phyloP scores from a whole-genome alignment of 1,140 invertebrate genomes.

The Papilio machaon region DNA sequence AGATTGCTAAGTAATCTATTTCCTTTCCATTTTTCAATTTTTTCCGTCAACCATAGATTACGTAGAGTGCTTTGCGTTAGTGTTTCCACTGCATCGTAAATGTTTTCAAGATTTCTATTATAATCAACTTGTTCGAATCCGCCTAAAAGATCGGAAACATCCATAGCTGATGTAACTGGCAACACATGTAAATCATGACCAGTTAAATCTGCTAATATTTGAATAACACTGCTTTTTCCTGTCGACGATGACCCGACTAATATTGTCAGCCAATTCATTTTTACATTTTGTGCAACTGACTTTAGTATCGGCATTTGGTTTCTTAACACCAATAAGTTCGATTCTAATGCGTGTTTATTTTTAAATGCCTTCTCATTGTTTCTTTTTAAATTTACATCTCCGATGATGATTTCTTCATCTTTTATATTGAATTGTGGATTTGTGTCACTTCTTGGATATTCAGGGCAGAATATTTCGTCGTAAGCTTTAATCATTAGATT shows the following conservation, averaged over 20 bases:
- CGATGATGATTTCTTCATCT: constrained; percentile 82
- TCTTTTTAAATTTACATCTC: constrained; percentile 82
- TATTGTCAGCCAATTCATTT: constrained; percentile 96
- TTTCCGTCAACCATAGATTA: constrained; percentile 57
- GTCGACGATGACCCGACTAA: constrained; percentile 90
- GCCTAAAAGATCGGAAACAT: constrained; percentile 96
- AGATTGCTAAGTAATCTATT: constrained; percentile 63
- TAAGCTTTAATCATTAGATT: constrained; percentile 84
- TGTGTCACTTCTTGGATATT: constrained; percentile 77
- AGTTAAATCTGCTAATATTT: constrained; percentile 88
- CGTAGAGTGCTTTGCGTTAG: constrained; percentile 63
- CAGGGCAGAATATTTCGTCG: constrained; percentile 82
- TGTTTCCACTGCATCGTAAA: constrained; percentile 70
- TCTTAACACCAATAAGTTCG: constrained; percentile 85
- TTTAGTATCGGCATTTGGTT: constrained; percentile 86
- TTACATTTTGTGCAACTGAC: constrained; percentile 90
- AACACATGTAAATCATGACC: constrained; percentile 90
- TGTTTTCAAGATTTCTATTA: constrained; percentile 70
- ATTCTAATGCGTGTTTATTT: constrained; percentile 67
- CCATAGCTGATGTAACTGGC: constrained; percentile 95
- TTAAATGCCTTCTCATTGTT: constrained; percentile 71
- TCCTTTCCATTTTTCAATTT: constrained; percentile 52
- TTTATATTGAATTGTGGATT: constrained; percentile 81
- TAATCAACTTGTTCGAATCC: constrained; percentile 96
- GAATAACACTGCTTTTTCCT: constrained; percentile 93